Conservation (phyloP, 2,888 invertebrate genomes). For the Netelia fuscicornis region DNA sequence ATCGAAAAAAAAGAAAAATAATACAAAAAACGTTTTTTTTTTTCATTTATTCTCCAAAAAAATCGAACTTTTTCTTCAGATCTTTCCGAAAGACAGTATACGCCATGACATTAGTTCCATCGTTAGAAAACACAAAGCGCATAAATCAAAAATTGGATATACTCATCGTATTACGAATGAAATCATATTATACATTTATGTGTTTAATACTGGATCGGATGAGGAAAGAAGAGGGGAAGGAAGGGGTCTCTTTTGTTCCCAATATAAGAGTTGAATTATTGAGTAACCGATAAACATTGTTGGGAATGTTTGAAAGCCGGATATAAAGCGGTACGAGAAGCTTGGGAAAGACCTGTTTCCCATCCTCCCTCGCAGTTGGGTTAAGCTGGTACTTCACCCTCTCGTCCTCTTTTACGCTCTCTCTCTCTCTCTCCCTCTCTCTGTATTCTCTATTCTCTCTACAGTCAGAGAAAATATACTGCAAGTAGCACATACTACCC, state of each 20-base stretch:
- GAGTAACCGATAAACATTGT: constrained; percentile 64
- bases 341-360: constrained; percentile 45
- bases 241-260: constrained; percentile 40
- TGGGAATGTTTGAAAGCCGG: constrained; percentile 65
- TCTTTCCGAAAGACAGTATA: no score
- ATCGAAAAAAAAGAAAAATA: no score
- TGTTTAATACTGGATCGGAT: no score
- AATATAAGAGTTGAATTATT: constrained; percentile 62
- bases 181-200: no score
- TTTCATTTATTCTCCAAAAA: no score
- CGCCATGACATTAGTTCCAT: no score
- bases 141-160: no score
- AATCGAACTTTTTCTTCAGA: no score
- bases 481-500: constrained; percentile 4
- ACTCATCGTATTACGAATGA: no score
- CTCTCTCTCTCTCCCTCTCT: background rate
- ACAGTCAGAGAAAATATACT: constrained; percentile 46
- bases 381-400: constrained; percentile 43
- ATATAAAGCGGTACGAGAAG: constrained; percentile 59
- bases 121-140: no score
- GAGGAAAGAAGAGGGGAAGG: no score
- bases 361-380: constrained; percentile 47
- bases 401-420: background rate
- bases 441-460: background rate
- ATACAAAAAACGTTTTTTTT: no score